Percentiles rank a stretch among this genome's conserved stretches.
Conservation (phyloP, 2,797 vertebrate genomes). For the Falco berigora region DNA sequence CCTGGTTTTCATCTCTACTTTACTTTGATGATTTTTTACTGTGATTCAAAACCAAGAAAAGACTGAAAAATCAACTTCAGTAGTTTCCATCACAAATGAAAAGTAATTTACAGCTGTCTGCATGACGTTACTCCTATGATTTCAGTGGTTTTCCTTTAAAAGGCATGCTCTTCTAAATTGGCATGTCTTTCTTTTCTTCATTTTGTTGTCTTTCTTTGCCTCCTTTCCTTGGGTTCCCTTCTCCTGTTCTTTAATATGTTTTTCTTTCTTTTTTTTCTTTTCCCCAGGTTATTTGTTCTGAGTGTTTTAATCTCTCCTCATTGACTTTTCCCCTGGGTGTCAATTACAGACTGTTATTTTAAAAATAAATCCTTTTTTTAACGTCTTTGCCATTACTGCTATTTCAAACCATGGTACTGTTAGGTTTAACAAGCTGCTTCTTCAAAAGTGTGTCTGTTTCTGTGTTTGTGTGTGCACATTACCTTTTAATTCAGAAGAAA, state of each 20-base stretch:
- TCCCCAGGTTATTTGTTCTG: neutral
- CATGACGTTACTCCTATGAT: neutral
- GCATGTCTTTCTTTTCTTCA: neutral
- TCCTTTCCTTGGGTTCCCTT: neutral
- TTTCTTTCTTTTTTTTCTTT: neutral
- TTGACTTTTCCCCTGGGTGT: neutral
- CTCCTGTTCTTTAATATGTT: neutral
- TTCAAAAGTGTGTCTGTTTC: neutral
- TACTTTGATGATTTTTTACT: neutral
- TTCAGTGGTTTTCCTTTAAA: neutral
- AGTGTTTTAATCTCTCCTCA: neutral
- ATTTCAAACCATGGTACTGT: neutral
- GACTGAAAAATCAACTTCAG: neutral
- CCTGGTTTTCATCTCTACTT: neutral
- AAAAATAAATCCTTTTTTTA: neutral
- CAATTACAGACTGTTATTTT: neutral
- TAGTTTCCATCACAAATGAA: neutral
- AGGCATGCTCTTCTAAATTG: neutral
- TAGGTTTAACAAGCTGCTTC: neutral
- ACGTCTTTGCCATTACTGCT: neutral
- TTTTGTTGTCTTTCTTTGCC: neutral
- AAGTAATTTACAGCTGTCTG: neutral
- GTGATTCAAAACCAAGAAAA: neutral
- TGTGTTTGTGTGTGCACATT: neutral
- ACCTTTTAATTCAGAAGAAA: neutral